Conservation (phyloP, 2,113 vertebrate species). For the Mustela nigripes region DNA sequence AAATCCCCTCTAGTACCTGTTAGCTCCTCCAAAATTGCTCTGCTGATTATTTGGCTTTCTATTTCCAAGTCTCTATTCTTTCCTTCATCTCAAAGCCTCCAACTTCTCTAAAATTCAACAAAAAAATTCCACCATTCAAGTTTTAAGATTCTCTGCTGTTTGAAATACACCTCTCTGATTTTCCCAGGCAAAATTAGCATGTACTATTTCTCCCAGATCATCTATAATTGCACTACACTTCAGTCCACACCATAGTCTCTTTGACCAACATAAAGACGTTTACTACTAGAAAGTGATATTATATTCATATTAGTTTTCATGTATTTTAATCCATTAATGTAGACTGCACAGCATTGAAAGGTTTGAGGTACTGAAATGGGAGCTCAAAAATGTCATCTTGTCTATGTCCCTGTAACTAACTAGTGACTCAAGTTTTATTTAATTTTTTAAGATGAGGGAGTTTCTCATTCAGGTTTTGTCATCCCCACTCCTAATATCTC, state of each 20-base stretch:
- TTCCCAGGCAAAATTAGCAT: neutral
- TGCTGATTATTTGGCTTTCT: neutral
- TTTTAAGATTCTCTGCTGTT: neutral
- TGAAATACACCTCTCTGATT: neutral
- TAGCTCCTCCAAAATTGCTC: neutral
- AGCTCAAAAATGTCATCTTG: constrained; percentile 17
- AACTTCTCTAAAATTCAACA: constrained; percentile 10
- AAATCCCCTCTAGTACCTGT: neutral
- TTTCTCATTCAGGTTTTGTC: constrained; percentile 65
- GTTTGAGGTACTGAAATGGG: neutral
- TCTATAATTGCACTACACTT: neutral
- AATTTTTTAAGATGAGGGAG: neutral
- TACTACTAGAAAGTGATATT: neutral
- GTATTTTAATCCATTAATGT: constrained; percentile 16
- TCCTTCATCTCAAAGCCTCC: neutral
- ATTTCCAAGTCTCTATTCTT: neutral
- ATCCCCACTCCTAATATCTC: constrained; percentile 24
- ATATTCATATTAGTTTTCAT: neutral
- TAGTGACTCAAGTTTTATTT: constrained; percentile 26
- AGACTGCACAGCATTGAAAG: neutral
- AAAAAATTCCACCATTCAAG: neutral
- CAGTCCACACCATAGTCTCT: neutral
- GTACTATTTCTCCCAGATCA: neutral
- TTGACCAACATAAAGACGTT: neutral
- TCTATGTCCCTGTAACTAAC: neutral